Percentiles rank a stretch among this genome's conserved stretches.
Conservation (phyloP, 2,888 invertebrate species). For the Pyrrhosoma nymphula region DNA sequence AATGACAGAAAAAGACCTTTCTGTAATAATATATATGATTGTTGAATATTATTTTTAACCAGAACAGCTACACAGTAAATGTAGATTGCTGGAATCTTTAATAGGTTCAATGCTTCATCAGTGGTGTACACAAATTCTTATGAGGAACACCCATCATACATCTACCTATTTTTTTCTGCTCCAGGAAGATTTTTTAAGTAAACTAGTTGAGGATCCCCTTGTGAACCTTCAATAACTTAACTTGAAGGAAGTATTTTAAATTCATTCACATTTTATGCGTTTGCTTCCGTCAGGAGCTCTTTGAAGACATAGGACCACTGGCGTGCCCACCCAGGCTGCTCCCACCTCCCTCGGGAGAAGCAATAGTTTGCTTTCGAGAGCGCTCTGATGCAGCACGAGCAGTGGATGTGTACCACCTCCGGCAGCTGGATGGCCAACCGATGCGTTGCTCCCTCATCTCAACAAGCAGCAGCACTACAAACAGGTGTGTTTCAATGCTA, state of each 20-base stretch:
- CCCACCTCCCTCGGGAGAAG: slow-evolving; percentile 91
- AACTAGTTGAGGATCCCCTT: too few species aligned
- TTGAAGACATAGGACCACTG: slow-evolving; percentile 94
- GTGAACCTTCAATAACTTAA: background rate
- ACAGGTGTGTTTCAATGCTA: background rate
- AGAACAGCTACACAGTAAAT: too few species aligned
- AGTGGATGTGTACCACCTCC: slow-evolving; percentile 94
- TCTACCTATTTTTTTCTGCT: too few species aligned
- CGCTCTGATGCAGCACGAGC: slow-evolving; percentile 93
- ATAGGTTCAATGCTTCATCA: too few species aligned
- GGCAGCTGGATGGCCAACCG: slow-evolving; percentile 95
- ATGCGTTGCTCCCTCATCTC: slow-evolving; percentile 92
- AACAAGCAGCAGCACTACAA: slow-evolving; percentile 78
- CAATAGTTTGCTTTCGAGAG: slow-evolving; percentile 94
- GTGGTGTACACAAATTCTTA: too few species aligned
- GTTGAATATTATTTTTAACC: too few species aligned
- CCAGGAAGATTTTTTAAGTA: too few species aligned
- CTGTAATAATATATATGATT: too few species aligned
- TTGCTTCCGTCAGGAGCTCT: slow-evolving; percentile 85
- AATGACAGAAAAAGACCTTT: too few species aligned
- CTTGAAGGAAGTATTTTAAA: background rate
- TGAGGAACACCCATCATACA: too few species aligned
- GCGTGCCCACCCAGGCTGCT: slow-evolving; percentile 88
- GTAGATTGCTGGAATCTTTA: too few species aligned
- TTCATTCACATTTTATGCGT: background rate